Evolutionary conservation across 2,797 vertebrate species (phyloP).

Genomic region (Adelosebastes latens): DNA sequence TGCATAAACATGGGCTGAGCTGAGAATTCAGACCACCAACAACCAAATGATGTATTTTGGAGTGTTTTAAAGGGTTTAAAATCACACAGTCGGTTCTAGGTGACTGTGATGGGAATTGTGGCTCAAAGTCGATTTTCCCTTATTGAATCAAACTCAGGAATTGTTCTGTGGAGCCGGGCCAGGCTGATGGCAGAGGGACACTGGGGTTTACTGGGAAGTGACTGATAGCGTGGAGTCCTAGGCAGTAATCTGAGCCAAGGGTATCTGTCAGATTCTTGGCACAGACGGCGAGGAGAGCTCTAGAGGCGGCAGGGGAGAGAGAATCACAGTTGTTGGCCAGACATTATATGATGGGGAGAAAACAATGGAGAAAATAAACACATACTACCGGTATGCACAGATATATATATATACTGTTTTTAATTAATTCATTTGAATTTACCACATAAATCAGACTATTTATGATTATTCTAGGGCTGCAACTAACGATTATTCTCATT

Average conservation of each 20-base stretch:
- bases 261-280: conserved; percentile 58
- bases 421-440: no score
- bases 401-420: no score
- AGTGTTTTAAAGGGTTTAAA: conserved; percentile 1
- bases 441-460: fast-evolving
- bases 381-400: neutral
- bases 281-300: conserved; percentile 9
- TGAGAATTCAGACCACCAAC: neutral
- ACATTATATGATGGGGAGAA: neutral
- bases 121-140: conserved; percentile 21
- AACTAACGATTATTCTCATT: no score
- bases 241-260: conserved; percentile 55
- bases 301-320: neutral
- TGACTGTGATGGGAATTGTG: neutral
- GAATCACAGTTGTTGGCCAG: neutral
- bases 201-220: conserved; percentile 52
- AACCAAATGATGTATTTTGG: neutral
- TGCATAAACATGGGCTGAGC: neutral
- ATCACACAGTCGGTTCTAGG: neutral
- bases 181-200: conserved; percentile 38
- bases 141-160: conserved; percentile 34
- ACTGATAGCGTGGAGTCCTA: conserved; percentile 51
- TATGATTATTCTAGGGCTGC: no score
- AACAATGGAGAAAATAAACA: conserved; percentile 3
- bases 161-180: conserved; percentile 4